Base-by-base conservation (phyloP, 2,888 invertebrate genomes). In the Sthenelais limicola region DNA sequence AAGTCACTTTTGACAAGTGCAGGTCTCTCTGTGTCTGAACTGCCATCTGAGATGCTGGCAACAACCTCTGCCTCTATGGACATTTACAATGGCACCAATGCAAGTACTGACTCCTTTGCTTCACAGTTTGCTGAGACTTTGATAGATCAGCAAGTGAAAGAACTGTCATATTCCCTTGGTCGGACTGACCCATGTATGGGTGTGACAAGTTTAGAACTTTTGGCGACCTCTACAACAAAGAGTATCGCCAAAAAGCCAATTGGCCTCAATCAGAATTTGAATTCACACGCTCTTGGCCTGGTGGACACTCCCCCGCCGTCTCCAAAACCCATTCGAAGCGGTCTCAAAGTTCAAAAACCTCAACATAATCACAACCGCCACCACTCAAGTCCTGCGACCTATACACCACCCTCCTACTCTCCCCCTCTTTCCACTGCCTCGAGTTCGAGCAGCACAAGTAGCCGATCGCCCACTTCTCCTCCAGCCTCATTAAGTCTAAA, bases 121-220 rank as follows among this genome's bases (percentile, higher is more conserved):
- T 26, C 52, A 18, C 30, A 68, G 35, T 68, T 68, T 68, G 68
- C 68, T 1, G 43, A 68, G 68, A 49, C 47, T 3, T 21, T 68
- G 26, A n/a, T 51, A 4, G 68, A 68, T 26, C 49, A 68, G 32
- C 26, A 51, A 26, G 48, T 52, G 21, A 68, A 56, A 24, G 56
- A 21, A 2, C 12, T 32, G 2, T 56, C 56, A 1, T 56, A 56
- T 21, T 56, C 56, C 18, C 28, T 56, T 3, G 56, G 56, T 3
- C 30, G 33, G 21, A 56, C 56, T 28, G 56, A 56, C 56, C 56
- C 56, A 32, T 56, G 56, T 24, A 32, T 56, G 2, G 56, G 56
- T 9, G 30, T 56, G 3, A 56, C 56, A 15, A 32, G 56, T 56
- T 32, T 56, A 15, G 32, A 56, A n/a, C 56, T 33, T 15, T 5